Conservation (phyloP, 2,888 invertebrate genomes). For the Coremacera marginata region DNA sequence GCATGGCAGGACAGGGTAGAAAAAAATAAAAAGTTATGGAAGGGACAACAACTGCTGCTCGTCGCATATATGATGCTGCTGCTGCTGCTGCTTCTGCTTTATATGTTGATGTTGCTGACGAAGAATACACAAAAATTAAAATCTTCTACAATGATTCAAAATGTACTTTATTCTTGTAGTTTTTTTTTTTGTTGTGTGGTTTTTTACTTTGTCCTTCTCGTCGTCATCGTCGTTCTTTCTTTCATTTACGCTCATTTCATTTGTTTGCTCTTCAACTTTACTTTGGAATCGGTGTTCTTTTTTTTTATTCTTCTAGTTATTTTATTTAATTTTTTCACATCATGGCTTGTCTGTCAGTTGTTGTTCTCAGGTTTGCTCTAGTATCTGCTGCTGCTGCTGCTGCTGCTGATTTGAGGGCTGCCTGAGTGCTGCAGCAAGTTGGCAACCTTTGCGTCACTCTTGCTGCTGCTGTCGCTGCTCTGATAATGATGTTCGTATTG, state of each 20-base stretch:
- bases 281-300: constrained; percentile 4
- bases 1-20: neutral
- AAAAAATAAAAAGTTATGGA: neutral
- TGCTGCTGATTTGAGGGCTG: neutral
- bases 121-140: constrained; percentile 30
- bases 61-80: neutral
- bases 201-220: neutral
- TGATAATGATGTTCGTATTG: neutral
- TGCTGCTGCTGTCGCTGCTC: neutral
- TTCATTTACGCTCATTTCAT: constrained; percentile 24
- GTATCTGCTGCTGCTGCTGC: constrained; percentile 1
- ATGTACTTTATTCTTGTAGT: constrained; percentile 1
- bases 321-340: neutral
- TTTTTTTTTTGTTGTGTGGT: neutral
- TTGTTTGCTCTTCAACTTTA: constrained; percentile 25
- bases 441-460: neutral
- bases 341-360: constrained; percentile 2
- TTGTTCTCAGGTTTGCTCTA: neutral
- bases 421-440: neutral
- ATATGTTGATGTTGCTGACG: neutral
- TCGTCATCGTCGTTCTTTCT: neutral
- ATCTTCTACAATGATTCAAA: constrained; percentile 19
- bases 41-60: neutral
- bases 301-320: neutral
- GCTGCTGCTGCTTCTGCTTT: neutral